Evolutionary conservation across 2,888 invertebrate species (phyloP).

Genomic region (Pterostichus niger): DNA sequence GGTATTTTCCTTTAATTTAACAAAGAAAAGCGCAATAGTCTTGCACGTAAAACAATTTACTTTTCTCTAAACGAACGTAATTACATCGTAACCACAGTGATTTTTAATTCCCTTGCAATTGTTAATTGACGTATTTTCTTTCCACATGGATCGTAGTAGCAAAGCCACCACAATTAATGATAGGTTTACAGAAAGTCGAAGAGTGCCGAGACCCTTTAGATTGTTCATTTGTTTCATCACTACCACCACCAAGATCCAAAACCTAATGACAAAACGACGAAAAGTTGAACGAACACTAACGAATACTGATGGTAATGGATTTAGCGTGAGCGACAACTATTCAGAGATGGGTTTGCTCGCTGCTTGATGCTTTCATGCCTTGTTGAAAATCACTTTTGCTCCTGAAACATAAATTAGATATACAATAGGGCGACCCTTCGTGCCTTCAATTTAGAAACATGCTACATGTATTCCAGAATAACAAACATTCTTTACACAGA

Average conservation of each 20-base stretch:
- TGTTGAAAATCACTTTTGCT: conserved; percentile 11
- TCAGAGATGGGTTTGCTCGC: conserved; percentile 1
- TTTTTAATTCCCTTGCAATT: conserved; percentile 20
- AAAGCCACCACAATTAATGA: conserved; percentile 24
- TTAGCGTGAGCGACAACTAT: conserved; percentile 25
- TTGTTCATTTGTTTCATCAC: conserved; percentile 30
- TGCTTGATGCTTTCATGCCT: conserved; percentile 2
- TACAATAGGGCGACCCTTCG: conserved; percentile 2
- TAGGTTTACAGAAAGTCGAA: conserved; percentile 38
- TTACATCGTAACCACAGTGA: conserved; percentile 26
- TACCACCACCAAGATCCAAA: not conserved
- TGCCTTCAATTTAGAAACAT: too few species aligned
- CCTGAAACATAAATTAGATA: conserved; percentile 16
- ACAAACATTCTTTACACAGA: too few species aligned
- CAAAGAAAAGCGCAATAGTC: conserved; percentile 1
- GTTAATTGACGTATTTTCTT: conserved; percentile 34
- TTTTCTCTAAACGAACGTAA: not conserved
- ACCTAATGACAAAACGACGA: conserved; percentile 27
- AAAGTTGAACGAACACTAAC: conserved; percentile 38
- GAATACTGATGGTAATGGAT: conserved; percentile 40
- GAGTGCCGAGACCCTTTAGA: not conserved
- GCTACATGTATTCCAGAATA: too few species aligned
- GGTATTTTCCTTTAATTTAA: not conserved
- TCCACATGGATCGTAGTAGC: not conserved
- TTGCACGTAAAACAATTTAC: not conserved